Evolutionary conservation across 2,113 vertebrate species (phyloP).

Genomic region (Gorsachius goisagi): DNA sequence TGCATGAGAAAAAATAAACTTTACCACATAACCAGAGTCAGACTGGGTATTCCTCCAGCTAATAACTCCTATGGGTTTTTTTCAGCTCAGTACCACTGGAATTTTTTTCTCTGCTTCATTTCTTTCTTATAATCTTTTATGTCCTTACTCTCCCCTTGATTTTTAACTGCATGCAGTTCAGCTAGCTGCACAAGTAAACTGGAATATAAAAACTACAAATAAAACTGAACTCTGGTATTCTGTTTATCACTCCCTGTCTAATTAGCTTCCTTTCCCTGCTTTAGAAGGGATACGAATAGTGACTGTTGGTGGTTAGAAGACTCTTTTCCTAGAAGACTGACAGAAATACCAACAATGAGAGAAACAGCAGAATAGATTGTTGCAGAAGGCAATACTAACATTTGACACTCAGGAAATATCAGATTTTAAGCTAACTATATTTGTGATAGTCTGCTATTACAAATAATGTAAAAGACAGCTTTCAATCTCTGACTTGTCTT

Average conservation of each 20-base stretch:
- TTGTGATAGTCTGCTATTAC: background rate
- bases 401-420: background rate
- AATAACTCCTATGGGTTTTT: background rate
- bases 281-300: background rate
- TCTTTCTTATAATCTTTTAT: background rate
- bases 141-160: background rate
- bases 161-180: background rate
- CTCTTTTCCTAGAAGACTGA: background rate
- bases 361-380: background rate
- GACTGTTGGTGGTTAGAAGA: background rate
- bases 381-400: background rate
- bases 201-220: background rate
- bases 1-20: background rate
- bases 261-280: background rate
- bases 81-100: background rate
- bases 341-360: background rate
- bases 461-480: background rate
- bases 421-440: background rate
- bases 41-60: background rate
- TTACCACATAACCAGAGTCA: background rate
- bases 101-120: background rate
- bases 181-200: background rate
- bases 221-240: background rate
- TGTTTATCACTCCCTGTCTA: background rate
- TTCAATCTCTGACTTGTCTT: background rate